Conservation (phyloP, 35 echinoderm and acorn worm genomes). For the Heliocidaris tuberculata region DNA sequence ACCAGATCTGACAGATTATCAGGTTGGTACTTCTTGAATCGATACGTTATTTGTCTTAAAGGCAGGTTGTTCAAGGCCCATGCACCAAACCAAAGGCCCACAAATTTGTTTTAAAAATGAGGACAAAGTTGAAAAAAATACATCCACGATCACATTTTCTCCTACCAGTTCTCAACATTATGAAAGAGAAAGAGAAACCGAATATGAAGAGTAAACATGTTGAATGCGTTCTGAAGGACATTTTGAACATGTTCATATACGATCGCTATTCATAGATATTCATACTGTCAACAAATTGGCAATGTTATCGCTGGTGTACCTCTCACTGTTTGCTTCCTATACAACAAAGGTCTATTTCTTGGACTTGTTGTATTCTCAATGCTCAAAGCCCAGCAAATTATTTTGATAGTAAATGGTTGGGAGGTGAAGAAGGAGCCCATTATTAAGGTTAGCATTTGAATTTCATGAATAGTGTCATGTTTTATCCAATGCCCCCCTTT, state of each 20-base stretch:
- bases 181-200: neutral
- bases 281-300: neutral
- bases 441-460: neutral
- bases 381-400: neutral
- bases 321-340: neutral
- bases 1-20: neutral
- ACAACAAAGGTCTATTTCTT: constrained; percentile 4
- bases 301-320: neutral
- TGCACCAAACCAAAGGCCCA: neutral
- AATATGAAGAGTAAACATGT: neutral
- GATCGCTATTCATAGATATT: neutral
- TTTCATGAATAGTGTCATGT: constrained; percentile 3
- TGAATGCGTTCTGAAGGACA: neutral
- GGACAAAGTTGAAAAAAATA: neutral
- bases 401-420: constrained; percentile 4
- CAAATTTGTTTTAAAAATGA: neutral
- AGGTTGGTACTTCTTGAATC: neutral
- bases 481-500: neutral
- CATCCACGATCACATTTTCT: neutral
- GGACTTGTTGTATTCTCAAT: neutral
- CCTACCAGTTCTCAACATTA: neutral
- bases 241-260: neutral
- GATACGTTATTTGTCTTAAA: neutral
- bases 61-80: neutral
- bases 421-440: neutral